Evolutionary conservation across 2,113 vertebrate species (phyloP).

Genomic region (Sceloporus tristichus): DNA sequence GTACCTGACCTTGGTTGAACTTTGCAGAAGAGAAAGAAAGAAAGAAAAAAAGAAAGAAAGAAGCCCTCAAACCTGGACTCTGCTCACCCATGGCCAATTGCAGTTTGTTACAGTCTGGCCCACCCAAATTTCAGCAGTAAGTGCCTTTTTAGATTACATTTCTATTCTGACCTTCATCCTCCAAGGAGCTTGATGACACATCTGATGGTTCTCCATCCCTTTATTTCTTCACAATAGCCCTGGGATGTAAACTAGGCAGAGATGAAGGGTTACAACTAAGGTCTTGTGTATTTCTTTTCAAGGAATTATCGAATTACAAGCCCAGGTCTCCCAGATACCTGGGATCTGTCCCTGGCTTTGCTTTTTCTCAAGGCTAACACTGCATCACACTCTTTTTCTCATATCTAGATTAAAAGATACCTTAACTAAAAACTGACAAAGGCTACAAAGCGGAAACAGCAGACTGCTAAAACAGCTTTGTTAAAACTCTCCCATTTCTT

Average conservation of each 20-base stretch:
- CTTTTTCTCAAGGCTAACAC: neutral
- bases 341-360: neutral
- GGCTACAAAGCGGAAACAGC: slow-evolving; percentile 39
- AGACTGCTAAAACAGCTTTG: slow-evolving; percentile 26
- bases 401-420: neutral
- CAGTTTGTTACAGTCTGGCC: neutral
- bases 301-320: neutral
- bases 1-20: neutral
- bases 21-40: neutral
- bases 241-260: neutral
- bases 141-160: neutral
- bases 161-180: neutral
- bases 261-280: neutral
- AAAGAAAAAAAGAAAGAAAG: neutral
- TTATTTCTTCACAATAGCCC: neutral
- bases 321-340: neutral
- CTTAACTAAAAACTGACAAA: slow-evolving; percentile 46
- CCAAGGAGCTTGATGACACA: neutral
- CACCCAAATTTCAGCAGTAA: neutral
- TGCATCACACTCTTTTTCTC: neutral
- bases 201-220: neutral
- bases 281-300: neutral
- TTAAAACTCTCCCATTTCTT: slow-evolving; percentile 63
- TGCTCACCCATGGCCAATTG: neutral
- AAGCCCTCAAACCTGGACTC: neutral